These are phyloP conservation scores for Epinotia nisella DNA, from an alignment of 2,888 invertebrate species.

Conservation along the genomic window DNA sequence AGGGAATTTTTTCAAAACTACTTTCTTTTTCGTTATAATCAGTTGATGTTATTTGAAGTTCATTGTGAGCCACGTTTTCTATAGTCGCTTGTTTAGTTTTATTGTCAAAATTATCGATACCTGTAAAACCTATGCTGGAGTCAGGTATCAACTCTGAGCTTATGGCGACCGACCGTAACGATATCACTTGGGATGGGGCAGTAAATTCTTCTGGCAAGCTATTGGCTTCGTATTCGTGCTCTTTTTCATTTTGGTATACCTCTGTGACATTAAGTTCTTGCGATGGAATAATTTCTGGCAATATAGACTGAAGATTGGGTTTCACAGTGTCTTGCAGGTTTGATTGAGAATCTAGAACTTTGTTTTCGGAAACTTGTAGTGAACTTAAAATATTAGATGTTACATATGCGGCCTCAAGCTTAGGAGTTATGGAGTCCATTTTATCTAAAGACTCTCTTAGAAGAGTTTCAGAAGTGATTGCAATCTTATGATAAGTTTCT, in stretches of 20 bases:
- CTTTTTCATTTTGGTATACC: slow-evolving; percentile 72
- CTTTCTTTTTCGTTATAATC: slow-evolving; percentile 85
- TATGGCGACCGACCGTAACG: slow-evolving; percentile 80
- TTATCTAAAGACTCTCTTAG: slow-evolving; percentile 64
- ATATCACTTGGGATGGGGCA: slow-evolving; percentile 73
- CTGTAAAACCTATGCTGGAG: slow-evolving; percentile 64
- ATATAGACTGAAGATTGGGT: slow-evolving; percentile 63
- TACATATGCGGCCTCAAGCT: slow-evolving; percentile 68
- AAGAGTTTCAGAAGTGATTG: slow-evolving; percentile 77
- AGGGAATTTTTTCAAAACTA: slow-evolving; percentile 49
- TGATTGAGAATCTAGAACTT: slow-evolving; percentile 75
- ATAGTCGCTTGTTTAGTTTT: slow-evolving; percentile 74
- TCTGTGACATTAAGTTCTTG: slow-evolving; percentile 68
- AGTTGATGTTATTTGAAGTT: slow-evolving; percentile 82
- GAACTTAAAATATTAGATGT: slow-evolving; percentile 63
- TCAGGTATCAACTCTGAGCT: slow-evolving; percentile 78
- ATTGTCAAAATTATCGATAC: slow-evolving; percentile 49
- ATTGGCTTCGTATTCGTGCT: slow-evolving; percentile 57
- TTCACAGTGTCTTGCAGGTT: slow-evolving; percentile 55
- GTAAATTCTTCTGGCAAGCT: slow-evolving; percentile 56
- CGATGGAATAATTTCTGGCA: slow-evolving; percentile 60
- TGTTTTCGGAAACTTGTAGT: slow-evolving; percentile 72
- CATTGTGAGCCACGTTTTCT: slow-evolving; percentile 81
- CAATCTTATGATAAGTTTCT: slow-evolving; percentile 80
- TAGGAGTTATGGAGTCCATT: slow-evolving; percentile 57